Evolutionary conservation across 2,113 vertebrate species (phyloP), one percentile per base, ranked within the genome.

Genomic region (Esox niger): DNA sequence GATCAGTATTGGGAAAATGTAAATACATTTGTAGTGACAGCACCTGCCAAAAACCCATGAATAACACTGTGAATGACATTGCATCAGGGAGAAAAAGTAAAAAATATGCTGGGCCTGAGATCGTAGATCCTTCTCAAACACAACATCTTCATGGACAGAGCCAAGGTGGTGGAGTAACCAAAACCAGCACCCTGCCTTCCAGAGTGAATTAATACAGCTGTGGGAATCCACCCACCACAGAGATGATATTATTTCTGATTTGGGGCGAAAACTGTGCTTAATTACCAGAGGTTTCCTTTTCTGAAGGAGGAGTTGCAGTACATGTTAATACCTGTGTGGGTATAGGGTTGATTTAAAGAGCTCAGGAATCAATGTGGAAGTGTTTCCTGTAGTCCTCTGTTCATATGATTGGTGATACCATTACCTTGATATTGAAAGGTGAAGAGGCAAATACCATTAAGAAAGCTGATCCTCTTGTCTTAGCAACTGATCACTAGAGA

Each of bases 61-160:
- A 82, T 88, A 76, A 84, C 43, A 15, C 55, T 64, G 65, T 85
- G 79, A 88, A 86, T 85, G 76, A 86, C 86, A 79, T 74, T 73
- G 52, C 59, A 66, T 32, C 62, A 78, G 73, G 43, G 68, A 64
- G 66, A 46, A 9, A 52, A 52, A 52, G 7, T 2, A 52, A 21
- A 52, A 21, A 15, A n/a, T 21, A n/a, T 6, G 2, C 17, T 6
- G n/a, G 11, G 8, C 15, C 17, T n/a, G n/a, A 15, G 47, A n/a
- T 21, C 17, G 15, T 20, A 59, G 29, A 67, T 59, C 29, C 30
- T 30, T 8, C 57, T 17, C 27, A 10, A n/a, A 11, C 60, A 67
- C 33, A 58, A 54, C 52, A 38, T 62, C 46, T 25, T 72, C 59
- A 31, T 64, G 32, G 62, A 47, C 43, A 25, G 15, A 67, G 54